Conservation (phyloP, 2,113 vertebrate species). For the Tachuris rubrigastra region DNA sequence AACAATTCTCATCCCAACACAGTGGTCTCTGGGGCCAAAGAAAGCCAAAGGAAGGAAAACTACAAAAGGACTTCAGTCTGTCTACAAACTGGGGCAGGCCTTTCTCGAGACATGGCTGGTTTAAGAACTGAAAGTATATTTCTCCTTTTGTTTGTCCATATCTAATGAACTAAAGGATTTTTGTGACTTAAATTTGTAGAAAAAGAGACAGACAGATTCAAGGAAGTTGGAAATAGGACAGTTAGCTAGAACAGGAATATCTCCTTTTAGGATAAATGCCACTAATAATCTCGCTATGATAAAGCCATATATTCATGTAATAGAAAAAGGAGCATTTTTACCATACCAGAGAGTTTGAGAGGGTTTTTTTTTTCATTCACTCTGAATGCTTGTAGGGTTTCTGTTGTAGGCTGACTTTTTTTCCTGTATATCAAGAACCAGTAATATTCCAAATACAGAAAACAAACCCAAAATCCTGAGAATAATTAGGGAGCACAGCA, state of each 20-base stretch:
- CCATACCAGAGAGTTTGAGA: not conserved
- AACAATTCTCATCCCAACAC: not conserved
- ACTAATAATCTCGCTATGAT: not conserved
- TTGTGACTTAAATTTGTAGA: not conserved
- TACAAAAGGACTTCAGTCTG: not conserved
- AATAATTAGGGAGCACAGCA: not conserved
- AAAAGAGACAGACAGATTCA: not conserved
- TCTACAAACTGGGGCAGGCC: not conserved
- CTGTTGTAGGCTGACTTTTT: not conserved
- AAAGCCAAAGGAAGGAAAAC: not conserved
- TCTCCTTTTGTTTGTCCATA: conserved; percentile 7
- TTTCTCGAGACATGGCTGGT: not conserved
- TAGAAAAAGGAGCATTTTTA: not conserved
- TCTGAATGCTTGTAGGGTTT: not conserved
- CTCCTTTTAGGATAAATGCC: not conserved
- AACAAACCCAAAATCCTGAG: not conserved
- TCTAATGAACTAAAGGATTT: not conserved
- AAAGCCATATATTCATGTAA: not conserved
- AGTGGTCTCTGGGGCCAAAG: not conserved
- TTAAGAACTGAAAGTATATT: not conserved
- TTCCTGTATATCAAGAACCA: not conserved
- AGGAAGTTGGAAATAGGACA: not conserved
- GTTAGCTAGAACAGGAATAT: not conserved
- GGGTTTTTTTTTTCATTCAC: not conserved
- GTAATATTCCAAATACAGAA: not conserved